phyloP scores from a whole-genome alignment of 1,140 invertebrate species.

The Lamellibrachia luymesi region DNA sequence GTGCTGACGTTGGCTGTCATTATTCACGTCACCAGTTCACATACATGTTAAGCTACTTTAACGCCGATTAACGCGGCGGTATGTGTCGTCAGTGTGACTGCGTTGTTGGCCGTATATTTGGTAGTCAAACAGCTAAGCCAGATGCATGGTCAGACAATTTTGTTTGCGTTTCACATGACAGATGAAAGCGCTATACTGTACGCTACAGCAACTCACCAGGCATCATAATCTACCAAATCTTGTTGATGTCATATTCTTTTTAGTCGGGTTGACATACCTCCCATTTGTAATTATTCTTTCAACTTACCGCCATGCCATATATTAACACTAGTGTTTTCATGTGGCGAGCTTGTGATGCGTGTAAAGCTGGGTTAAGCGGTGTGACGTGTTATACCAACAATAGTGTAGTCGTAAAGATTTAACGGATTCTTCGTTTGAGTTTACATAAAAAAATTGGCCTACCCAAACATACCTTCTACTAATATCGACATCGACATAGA shows the following conservation, averaged over 20 bases:
- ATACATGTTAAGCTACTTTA: not conserved
- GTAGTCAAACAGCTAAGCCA: not conserved
- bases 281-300: not conserved
- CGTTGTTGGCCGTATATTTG: not conserved
- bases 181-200: not conserved
- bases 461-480: not conserved
- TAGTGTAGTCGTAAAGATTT: not conserved
- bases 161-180: not conserved
- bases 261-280: not conserved
- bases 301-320: not conserved
- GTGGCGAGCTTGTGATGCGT: not conserved
- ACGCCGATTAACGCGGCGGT: not conserved
- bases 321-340: not conserved
- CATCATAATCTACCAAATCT: not conserved
- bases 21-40: not conserved
- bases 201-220: not conserved
- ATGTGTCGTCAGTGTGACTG: not conserved
- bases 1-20: not conserved
- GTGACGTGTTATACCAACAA: not conserved
- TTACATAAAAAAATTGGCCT: not conserved
- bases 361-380: not conserved
- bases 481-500: too few relatives aligned
- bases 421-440: not conserved
- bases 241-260: slow-evolving; percentile 1
- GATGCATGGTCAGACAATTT: not conserved